Evolutionary conservation across 2,113 vertebrate genomes (phyloP).

Genomic region (Corvus hawaiiensis): DNA sequence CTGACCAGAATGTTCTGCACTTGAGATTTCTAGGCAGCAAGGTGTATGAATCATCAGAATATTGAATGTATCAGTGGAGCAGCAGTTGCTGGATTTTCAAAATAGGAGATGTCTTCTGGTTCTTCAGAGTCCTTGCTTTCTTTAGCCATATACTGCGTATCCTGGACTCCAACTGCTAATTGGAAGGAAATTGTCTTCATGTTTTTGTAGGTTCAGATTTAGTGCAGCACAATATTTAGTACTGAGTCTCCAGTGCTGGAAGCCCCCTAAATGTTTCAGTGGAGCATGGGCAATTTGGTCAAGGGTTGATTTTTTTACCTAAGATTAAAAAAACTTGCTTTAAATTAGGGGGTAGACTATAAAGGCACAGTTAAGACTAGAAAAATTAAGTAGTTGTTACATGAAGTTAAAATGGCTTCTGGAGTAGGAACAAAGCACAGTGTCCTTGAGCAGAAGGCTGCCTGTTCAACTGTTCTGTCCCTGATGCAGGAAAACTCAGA

Average conservation of each 20-base stretch:
- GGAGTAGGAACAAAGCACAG: not conserved
- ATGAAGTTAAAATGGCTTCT: not conserved
- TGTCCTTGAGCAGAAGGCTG: not conserved
- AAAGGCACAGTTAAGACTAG: not conserved
- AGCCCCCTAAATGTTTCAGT: not conserved
- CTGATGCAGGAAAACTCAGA: not conserved
- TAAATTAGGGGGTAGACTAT: not conserved
- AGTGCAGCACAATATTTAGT: not conserved
- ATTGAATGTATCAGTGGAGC: not conserved
- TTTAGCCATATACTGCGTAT: not conserved
- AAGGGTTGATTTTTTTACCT: not conserved
- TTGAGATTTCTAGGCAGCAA: not conserved
- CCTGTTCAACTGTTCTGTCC: not conserved
- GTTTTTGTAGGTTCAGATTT: not conserved
- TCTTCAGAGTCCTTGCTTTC: not conserved
- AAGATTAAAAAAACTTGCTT: not conserved
- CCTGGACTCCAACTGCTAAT: not conserved
- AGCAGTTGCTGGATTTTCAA: not conserved
- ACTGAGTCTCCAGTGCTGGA: not conserved
- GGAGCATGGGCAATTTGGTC: not conserved
- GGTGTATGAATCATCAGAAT: not conserved
- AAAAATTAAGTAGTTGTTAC: not conserved
- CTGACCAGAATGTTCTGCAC: not conserved
- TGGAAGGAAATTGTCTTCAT: not conserved
- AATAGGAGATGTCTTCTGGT: not conserved